These are phyloP conservation scores for Forbesichthys papilliferus DNA, from an alignment of 2,113 vertebrate species.

Conservation along the genomic window DNA sequence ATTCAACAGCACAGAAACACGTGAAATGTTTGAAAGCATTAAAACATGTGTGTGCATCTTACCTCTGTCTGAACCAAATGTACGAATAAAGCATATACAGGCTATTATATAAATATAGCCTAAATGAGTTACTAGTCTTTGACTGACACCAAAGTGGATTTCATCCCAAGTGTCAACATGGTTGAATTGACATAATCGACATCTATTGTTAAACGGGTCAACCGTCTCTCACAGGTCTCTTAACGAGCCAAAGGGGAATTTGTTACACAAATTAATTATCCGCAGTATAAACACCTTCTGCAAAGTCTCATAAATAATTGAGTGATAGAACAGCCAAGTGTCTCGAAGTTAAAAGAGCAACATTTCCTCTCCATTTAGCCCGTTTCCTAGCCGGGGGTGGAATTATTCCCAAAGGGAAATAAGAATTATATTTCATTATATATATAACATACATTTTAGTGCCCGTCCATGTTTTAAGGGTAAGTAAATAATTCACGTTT, in stretches of 20 bases:
- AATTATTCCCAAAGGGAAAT: not conserved
- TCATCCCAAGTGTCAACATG: constrained; percentile 61
- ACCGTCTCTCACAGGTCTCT: constrained; percentile 91
- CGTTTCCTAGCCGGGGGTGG: not conserved
- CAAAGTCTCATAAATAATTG: constrained; percentile 85
- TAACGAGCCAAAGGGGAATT: constrained; percentile 79
- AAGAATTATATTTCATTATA: no score
- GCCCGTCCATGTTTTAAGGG: not conserved
- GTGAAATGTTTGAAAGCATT: no score
- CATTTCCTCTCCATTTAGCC: constrained; percentile 47
- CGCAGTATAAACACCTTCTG: constrained; percentile 66
- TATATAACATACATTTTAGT: no score
- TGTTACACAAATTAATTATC: constrained; percentile 94
- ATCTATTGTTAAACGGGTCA: constrained; percentile 88
- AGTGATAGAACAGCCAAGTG: constrained; percentile 71
- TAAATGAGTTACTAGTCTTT: not conserved
- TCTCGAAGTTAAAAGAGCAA: constrained; percentile 64
- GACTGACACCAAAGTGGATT: constrained; percentile 49
- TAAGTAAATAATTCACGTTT: constrained; percentile 5
- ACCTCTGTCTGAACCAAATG: no score
- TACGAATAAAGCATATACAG: no score
- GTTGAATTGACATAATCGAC: constrained; percentile 76
- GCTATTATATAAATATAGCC: not conserved
- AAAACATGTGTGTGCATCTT: no score
- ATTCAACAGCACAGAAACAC: no score